phyloP scores from a whole-genome alignment of 2,797 vertebrate genomes.

The Eulemur coronatus region DNA sequence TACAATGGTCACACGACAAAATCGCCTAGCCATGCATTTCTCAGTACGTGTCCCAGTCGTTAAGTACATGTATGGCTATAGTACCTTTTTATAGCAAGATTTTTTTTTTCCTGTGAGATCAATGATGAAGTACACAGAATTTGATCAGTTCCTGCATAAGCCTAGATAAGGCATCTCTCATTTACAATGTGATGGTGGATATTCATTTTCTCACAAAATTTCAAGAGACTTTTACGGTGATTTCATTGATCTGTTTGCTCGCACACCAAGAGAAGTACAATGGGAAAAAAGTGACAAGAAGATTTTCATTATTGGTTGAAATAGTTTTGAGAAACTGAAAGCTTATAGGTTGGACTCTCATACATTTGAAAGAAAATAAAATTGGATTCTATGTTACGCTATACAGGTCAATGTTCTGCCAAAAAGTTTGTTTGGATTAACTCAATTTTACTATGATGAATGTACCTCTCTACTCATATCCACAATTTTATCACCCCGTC shows the following conservation, averaged over 20 bases:
- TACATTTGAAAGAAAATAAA: constrained; percentile 26
- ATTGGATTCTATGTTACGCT: background rate
- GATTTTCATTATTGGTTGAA: background rate
- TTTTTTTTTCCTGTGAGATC: background rate
- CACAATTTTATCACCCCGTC: background rate
- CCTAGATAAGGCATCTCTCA: background rate
- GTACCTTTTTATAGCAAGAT: background rate
- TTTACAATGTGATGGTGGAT: background rate
- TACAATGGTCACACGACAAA: background rate
- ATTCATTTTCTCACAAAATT: background rate
- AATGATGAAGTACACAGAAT: background rate
- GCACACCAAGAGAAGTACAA: background rate
- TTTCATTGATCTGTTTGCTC: background rate
- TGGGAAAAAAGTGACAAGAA: background rate
- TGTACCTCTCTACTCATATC: background rate
- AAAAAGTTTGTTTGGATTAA: background rate
- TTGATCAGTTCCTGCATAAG: background rate
- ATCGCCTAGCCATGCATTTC: background rate
- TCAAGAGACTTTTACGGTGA: background rate
- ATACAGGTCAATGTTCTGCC: background rate
- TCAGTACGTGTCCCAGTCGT: background rate
- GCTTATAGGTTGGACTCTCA: background rate
- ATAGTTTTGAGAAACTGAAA: background rate
- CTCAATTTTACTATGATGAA: background rate
- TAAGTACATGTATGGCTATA: background rate